Percentiles rank a stretch among this genome's conserved stretches.
phyloP scores from a whole-genome alignment of 2,113 vertebrate genomes.

The Callorhinus ursinus region DNA sequence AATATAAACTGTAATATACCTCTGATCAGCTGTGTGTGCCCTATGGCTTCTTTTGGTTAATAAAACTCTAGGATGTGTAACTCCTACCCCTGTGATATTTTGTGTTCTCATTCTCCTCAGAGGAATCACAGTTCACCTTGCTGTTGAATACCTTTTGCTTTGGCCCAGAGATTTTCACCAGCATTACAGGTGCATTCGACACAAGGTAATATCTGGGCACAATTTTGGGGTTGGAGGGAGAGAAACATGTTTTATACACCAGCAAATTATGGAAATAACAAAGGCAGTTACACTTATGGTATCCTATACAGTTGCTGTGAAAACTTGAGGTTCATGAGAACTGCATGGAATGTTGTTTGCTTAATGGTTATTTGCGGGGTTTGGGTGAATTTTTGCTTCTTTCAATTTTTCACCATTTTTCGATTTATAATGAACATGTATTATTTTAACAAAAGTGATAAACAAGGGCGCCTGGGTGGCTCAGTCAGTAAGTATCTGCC shows the following conservation, averaged over 20 bases:
- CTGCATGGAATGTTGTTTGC: not conserved
- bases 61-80: constrained; percentile 55
- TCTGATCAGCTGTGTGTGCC: not conserved
- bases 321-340: not conserved
- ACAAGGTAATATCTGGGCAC: not conserved
- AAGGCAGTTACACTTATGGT: not conserved
- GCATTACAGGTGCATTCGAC: not conserved
- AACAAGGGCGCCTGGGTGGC: not conserved
- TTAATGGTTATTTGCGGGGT: not conserved
- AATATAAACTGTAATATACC: not conserved
- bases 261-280: constrained; percentile 13
- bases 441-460: not conserved
- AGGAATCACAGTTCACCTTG: not conserved
- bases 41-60: not conserved
- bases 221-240: not conserved
- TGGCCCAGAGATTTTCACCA: not conserved
- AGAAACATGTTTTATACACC: not conserved
- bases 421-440: not conserved
- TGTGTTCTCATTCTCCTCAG: not conserved
- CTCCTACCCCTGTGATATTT: not conserved
- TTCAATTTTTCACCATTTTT: constrained; percentile 12
- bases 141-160: not conserved
- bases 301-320: not conserved
- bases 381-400: not conserved
- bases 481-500: not conserved